Percentiles rank a stretch among this genome's conserved stretches.
Conservation (phyloP, 2,113 vertebrate genomes). For the Brachionichthys hirsutus region DNA sequence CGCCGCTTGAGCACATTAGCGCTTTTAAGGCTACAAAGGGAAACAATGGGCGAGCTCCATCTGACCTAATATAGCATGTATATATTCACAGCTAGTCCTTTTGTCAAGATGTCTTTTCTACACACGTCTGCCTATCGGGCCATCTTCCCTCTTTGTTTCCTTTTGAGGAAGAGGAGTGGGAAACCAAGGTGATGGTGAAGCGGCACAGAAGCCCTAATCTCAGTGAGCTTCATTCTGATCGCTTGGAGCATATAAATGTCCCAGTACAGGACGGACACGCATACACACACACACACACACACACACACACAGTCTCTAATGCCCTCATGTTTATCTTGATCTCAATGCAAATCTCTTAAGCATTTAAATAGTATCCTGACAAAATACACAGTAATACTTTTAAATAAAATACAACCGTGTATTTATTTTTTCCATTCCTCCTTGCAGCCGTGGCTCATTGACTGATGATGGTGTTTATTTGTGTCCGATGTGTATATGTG, state of each 20-base stretch:
- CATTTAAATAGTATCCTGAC: conserved; percentile 11
- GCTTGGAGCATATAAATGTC: conserved; percentile 34
- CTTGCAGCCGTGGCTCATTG: conserved; percentile 24
- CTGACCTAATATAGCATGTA: conserved; percentile 61
- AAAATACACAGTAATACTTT: neutral
- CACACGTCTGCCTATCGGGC: conserved; percentile 56
- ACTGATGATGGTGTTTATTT: conserved; percentile 51
- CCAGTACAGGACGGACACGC: neutral
- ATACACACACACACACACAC: neutral
- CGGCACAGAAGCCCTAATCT: conserved; percentile 45
- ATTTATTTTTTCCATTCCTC: conserved; percentile 5
- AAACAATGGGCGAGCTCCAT: conserved; percentile 44
- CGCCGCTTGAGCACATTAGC: conserved; percentile 12
- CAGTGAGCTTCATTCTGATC: conserved; percentile 25
- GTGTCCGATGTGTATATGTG: conserved; percentile 20
- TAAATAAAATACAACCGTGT: neutral
- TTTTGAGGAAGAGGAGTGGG: neutral
- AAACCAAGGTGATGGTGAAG: conserved; percentile 63
- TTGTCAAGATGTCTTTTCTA: conserved; percentile 59
- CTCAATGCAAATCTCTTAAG: conserved; percentile 15
- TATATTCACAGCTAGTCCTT: conserved; percentile 57
- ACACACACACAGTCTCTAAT: conserved; percentile 4
- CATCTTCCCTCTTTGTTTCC: conserved; percentile 40
- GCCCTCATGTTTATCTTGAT: conserved; percentile 32
- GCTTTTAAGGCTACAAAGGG: conserved; percentile 41